Evolutionary conservation across 2,888 invertebrate species (phyloP), one percentile per base, ranked within the genome.

Genomic region (Oligia fasciuncula): DNA sequence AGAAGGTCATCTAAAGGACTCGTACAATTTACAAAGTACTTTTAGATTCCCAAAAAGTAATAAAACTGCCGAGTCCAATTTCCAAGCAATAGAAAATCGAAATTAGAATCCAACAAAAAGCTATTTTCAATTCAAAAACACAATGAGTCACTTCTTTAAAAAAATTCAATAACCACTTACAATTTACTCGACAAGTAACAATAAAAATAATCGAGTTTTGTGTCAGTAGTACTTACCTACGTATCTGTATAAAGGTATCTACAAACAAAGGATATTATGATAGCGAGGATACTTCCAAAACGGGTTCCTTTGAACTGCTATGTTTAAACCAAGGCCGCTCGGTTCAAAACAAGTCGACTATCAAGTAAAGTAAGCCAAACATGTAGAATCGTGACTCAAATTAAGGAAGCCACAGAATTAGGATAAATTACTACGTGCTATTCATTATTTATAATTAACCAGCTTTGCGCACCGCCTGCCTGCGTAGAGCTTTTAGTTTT

Each of bases 361-460:
- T 74, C 79, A 86, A 79, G 70, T 86, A 76, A 85, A 85, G 74
- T 83, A 84, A 86, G 72, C 75, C 80, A 67, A 86, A 84, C 76
- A 62, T 71, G 83, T 84, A 13, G 43, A 29, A 67, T 77, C 85
- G 87, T 86, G 84, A 84, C 87, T 85, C 69, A 68, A 80, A 74
- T 86, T 40, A 70, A 83, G 86, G 84, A 86, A 84, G 79, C 67
- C 66, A 73, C 69, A 76, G 78, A 75, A 83, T 73, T 83, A 81
- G 70, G 77, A 84, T 67, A 83, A 63, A 76, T 81, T 51, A 49
- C 65, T 49, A 66, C 68, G 72, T 72, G 65, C 40, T 40, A 70
- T 84, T 79, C 19, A 81, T 82, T 79, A 84, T 67, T 79, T 85
- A 85, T 79, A 63, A 57, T 79, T 73, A 63, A 73, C 65, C 63